These are phyloP conservation scores for Palloptera scutellata DNA, from an alignment of 2,888 invertebrate species.

Conservation along the genomic window DNA sequence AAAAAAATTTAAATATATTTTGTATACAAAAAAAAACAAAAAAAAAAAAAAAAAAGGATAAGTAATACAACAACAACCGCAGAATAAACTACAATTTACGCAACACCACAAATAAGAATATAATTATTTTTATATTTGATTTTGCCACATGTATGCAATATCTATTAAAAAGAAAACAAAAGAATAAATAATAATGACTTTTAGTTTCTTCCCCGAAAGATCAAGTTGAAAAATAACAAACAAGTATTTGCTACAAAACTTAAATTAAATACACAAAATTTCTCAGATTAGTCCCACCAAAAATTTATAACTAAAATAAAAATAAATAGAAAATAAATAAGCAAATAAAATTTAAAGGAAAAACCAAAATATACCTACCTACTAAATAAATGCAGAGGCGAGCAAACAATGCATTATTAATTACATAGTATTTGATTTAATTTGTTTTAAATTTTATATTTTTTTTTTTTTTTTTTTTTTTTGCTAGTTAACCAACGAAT, in stretches of 20 bases:
- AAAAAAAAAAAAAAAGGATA: no score
- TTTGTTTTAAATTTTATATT: no score
- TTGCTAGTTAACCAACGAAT: conserved; percentile 4
- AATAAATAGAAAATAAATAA: conserved; percentile 7
- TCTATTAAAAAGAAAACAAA: not conserved
- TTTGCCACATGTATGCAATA: not conserved
- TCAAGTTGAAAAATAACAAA: not conserved
- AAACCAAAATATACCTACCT: not conserved
- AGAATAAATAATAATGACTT: not conserved
- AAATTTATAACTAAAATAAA: conserved; percentile 31
- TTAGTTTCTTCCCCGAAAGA: not conserved
- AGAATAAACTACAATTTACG: not conserved
- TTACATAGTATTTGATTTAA: no score
- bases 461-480: no score
- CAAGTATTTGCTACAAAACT: not conserved
- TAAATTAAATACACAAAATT: conserved; percentile 23
- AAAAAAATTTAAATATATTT: not conserved
- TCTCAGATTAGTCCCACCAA: conserved; percentile 47
- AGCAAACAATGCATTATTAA: conserved; percentile 10
- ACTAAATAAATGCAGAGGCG: conserved; percentile 25
- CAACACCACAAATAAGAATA: no score
- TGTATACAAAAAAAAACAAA: conserved; percentile 6
- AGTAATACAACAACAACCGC: not conserved
- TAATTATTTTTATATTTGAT: no score
- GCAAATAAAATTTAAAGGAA: conserved; percentile 22